A percentile compares a stretch with the other conserved stretches of the same genome.
These are phyloP conservation scores for Burhinus oedicnemus DNA, from an alignment of 2,113 vertebrate genomes.

Conservation along the genomic window DNA sequence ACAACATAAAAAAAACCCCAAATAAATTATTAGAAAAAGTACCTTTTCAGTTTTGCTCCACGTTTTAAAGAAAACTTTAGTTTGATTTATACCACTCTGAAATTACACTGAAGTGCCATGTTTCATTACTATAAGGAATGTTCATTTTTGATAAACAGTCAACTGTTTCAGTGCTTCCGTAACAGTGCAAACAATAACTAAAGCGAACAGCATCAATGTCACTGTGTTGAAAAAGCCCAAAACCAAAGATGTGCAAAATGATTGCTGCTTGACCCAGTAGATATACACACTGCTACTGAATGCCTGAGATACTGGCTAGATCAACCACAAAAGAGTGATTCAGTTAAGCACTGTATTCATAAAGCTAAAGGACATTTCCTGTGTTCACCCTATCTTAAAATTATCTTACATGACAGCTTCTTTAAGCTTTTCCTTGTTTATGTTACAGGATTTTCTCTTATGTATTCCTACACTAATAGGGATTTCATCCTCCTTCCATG, in stretches of 20 bases:
- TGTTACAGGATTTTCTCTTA: background rate
- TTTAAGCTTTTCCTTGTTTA: background rate
- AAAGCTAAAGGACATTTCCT: background rate
- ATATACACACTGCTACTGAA: background rate
- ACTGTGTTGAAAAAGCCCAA: background rate
- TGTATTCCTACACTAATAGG: background rate
- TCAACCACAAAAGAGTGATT: background rate
- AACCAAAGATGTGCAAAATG: background rate
- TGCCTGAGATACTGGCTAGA: background rate
- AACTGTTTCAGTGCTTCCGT: background rate
- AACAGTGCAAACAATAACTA: background rate
- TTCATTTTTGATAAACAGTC: background rate
- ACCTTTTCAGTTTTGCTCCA: background rate
- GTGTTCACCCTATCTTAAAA: background rate
- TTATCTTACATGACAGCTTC: background rate
- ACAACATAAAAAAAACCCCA: background rate
- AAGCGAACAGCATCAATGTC: background rate
- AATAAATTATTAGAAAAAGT: background rate
- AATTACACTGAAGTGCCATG: background rate
- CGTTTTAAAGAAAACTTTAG: background rate
- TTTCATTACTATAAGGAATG: background rate
- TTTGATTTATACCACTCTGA: background rate
- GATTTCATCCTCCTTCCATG: background rate
- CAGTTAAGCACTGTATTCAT: background rate
- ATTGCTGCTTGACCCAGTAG: background rate